Percentiles rank a stretch among this genome's conserved stretches.
Evolutionary conservation across 2,888 invertebrate genomes (phyloP).

Genomic region (Diploptera punctata): DNA sequence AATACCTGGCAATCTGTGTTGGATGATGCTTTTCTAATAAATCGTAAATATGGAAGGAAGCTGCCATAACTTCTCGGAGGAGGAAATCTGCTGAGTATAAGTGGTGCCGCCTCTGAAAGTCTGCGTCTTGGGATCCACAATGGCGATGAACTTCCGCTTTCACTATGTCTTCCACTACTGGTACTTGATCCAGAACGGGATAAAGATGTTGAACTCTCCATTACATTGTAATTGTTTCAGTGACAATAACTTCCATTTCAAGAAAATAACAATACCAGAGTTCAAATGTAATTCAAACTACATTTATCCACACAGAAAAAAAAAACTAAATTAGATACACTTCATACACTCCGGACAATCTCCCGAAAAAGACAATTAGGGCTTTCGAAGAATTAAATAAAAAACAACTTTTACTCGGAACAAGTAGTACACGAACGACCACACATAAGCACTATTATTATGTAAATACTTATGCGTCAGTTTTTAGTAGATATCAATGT

Average conservation of each 20-base stretch:
- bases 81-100: constrained; percentile 2
- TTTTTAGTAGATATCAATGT: too few relatives aligned
- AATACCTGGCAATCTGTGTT: constrained; percentile 5
- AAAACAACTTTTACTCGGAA: background rate
- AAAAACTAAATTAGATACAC: background rate
- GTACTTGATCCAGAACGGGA: background rate
- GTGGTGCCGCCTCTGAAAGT: background rate
- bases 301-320: background rate
- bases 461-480: too few relatives aligned
- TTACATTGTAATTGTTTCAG: background rate
- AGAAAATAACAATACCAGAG: background rate
- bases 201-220: background rate
- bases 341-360: background rate
- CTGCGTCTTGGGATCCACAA: background rate
- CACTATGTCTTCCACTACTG: background rate
- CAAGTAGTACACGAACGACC: too few relatives aligned
- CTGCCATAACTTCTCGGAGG: constrained; percentile 63
- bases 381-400: background rate
- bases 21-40: constrained; percentile 57
- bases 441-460: too few relatives aligned
- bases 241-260: background rate
- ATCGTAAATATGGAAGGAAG: constrained; percentile 67
- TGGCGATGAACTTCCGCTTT: background rate
- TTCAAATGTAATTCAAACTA: background rate
- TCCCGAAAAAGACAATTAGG: background rate